A percentile compares a stretch with the other conserved stretches of the same genome.
Conservation (phyloP, 2,888 invertebrate species). For the Gortyna flavago region DNA sequence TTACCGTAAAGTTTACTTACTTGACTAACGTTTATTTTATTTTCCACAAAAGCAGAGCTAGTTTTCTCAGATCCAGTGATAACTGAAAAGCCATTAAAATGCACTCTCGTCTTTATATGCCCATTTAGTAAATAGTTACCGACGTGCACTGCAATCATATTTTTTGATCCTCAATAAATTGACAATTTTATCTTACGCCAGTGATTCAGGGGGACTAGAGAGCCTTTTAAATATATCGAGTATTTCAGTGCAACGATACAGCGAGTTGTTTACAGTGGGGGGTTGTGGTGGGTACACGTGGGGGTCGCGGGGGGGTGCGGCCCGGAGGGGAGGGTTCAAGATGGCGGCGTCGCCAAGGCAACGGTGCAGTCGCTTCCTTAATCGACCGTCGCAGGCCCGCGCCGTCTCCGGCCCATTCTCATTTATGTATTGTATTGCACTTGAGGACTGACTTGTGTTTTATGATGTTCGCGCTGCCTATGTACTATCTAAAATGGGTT, state of each 20-base stretch:
- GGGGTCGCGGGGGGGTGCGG: constrained; percentile 68
- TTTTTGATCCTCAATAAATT: constrained; percentile 81
- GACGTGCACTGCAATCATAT: constrained; percentile 71
- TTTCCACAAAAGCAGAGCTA: constrained; percentile 24
- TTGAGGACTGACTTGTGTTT: constrained; percentile 78
- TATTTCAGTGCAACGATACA: constrained; percentile 90
- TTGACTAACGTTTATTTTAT: constrained; percentile 25
- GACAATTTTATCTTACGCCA: constrained; percentile 79
- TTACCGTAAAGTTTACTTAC: neutral
- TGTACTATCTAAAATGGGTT: constrained; percentile 20
- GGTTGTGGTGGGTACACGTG: constrained; percentile 58
- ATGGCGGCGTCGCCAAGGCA: constrained; percentile 89
- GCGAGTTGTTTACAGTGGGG: constrained; percentile 87
- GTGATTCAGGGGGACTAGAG: constrained; percentile 78
- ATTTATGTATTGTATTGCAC: constrained; percentile 89
- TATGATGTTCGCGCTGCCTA: constrained; percentile 67
- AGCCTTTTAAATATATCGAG: constrained; percentile 89
- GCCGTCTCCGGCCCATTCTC: constrained; percentile 78
- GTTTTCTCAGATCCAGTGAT: constrained; percentile 20
- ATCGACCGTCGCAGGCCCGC: constrained; percentile 88
- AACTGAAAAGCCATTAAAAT: constrained; percentile 54
- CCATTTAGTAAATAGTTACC: constrained; percentile 66
- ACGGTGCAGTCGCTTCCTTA: constrained; percentile 90
- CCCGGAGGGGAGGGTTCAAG: constrained; percentile 79
- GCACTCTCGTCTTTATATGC: constrained; percentile 47